These are phyloP conservation scores for Siniperca obscura DNA, from an alignment of 2,797 vertebrate genomes.

Conservation along the genomic window DNA sequence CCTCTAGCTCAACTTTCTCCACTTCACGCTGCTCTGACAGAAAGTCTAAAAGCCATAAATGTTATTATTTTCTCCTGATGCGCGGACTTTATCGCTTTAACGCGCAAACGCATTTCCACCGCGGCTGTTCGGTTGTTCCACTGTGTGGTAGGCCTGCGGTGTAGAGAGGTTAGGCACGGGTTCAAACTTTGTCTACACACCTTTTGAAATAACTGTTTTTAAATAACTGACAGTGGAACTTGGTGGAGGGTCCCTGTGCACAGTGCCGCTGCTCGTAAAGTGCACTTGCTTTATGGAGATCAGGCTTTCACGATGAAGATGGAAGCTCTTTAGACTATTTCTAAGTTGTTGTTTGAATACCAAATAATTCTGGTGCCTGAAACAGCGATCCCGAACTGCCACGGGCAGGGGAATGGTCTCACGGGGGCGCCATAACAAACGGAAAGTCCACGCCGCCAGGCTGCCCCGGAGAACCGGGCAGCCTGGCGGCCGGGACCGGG, in stretches of 20 bases:
- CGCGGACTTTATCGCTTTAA: neutral
- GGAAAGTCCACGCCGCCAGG: neutral
- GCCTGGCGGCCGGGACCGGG: neutral
- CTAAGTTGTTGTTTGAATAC: neutral
- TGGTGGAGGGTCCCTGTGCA: neutral
- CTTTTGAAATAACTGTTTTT: neutral
- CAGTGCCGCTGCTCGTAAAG: conserved; percentile 43
- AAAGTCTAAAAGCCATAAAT: neutral
- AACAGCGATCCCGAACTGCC: neutral
- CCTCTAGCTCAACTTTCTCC: conserved; percentile 31
- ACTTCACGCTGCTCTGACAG: neutral
- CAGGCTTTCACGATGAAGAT: neutral
- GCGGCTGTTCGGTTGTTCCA: neutral
- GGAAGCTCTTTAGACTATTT: neutral
- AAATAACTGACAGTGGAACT: neutral
- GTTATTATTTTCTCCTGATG: neutral
- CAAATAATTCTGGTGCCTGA: neutral
- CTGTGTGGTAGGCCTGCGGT: too few species aligned
- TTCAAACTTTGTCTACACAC: neutral
- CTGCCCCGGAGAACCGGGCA: neutral
- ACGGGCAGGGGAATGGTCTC: conserved; percentile 43
- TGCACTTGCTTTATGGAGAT: neutral
- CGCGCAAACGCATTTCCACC: neutral
- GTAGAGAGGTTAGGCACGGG: neutral
- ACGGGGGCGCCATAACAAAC: conserved; percentile 78